Percentiles rank a stretch among this genome's conserved stretches.
Conservation (phyloP, 2,888 invertebrate species). For the Eristalis tenax region DNA sequence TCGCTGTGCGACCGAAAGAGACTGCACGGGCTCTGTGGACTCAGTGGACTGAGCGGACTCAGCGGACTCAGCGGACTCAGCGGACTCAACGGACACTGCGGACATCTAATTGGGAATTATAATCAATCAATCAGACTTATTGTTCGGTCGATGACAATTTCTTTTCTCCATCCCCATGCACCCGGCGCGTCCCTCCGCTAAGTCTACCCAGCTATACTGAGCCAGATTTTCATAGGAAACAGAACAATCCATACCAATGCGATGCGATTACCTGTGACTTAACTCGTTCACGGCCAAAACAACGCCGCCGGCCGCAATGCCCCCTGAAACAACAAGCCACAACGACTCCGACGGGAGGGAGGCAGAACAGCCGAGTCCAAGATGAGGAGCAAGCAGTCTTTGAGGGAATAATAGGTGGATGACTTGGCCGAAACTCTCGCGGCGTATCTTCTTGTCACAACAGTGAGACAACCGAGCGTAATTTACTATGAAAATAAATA, state of each 20-base stretch:
- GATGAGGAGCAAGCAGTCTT: slow-evolving; percentile 2
- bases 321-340: slow-evolving; percentile 12
- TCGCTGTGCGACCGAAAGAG: slow-evolving; percentile 11
- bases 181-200: no score
- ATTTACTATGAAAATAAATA: slow-evolving; percentile 56
- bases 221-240: not conserved
- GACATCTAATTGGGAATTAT: slow-evolving; percentile 56
- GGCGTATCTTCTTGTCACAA: slow-evolving; percentile 23
- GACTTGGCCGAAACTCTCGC: slow-evolving; percentile 16
- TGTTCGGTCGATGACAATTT: slow-evolving; percentile 52
- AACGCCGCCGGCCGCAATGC: slow-evolving; percentile 11
- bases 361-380: not conserved
- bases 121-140: slow-evolving; percentile 60
- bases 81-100: not conserved
- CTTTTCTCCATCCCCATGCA: not conserved
- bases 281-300: slow-evolving; percentile 36
- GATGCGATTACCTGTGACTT: slow-evolving; percentile 51
- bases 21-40: no score
- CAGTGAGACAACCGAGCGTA: slow-evolving; percentile 41
- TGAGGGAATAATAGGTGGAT: slow-evolving; percentile 14
- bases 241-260: slow-evolving; percentile 5
- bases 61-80: not conserved
- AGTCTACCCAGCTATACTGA: not conserved
- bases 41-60: no score
- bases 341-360: not conserved